Evolutionary conservation across 2,888 invertebrate genomes (phyloP).

Genomic region (Sthenelais limicola): DNA sequence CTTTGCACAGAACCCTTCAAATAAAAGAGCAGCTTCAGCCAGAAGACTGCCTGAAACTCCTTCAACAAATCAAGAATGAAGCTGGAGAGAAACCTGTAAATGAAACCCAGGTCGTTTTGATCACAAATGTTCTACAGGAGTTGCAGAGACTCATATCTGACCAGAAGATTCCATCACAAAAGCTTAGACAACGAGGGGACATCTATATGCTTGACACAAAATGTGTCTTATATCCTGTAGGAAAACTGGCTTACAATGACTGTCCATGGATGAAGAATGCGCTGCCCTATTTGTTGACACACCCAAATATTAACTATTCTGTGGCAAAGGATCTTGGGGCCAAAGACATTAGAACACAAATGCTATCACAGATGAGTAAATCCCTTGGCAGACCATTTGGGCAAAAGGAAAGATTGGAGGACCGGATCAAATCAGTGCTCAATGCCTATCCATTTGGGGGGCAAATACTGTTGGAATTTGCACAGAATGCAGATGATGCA

Average conservation of each 20-base stretch:
- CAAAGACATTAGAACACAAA: background rate
- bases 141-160: background rate
- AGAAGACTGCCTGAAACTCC: background rate
- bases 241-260: background rate
- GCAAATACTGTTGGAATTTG: background rate
- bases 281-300: background rate
- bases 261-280: background rate
- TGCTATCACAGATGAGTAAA: constrained; percentile 4
- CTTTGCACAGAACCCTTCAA: too few species aligned
- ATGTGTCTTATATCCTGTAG: background rate
- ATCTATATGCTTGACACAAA: constrained; percentile 1
- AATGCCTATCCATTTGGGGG: background rate
- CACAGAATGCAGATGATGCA: background rate
- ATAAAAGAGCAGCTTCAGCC: background rate
- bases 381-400: background rate
- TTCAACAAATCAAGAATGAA: background rate
- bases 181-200: too few species aligned
- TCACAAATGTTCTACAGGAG: too few species aligned
- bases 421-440: background rate
- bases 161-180: background rate
- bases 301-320: background rate
- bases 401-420: background rate
- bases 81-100: background rate
- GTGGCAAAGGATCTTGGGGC: constrained; percentile 2
- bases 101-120: too few species aligned